phyloP scores from a whole-genome alignment of 1,140 invertebrate genomes.

The Whitmania pigra region DNA sequence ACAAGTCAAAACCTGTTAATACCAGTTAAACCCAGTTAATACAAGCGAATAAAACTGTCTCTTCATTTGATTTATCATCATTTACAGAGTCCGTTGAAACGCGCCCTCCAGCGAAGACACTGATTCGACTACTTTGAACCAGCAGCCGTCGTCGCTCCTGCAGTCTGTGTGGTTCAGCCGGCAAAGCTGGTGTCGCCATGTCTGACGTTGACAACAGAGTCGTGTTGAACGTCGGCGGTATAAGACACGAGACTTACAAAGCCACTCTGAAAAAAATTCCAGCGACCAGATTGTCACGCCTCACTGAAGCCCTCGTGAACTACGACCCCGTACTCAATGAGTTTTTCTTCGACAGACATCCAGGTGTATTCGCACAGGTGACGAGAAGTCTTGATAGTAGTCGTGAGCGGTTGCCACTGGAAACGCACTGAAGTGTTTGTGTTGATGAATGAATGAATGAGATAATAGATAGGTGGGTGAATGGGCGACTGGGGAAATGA shows the following conservation, averaged over 20 bases:
- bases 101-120: no score
- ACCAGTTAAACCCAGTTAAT: no score
- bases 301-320: conserved; percentile 78
- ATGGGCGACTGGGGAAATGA: no score
- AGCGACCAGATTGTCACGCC: conserved; percentile 69
- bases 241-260: conserved; percentile 90
- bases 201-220: conserved; percentile 70
- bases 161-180: background rate
- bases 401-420: no score
- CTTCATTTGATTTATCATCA: background rate
- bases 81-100: background rate
- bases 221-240: conserved; percentile 92
- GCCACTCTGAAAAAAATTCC: conserved; percentile 80
- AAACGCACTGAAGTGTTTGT: no score
- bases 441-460: no score
- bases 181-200: background rate
- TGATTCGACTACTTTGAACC: no score
- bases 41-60: no score
- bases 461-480: no score
- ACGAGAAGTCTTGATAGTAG: no score
- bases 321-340: conserved; percentile 91
- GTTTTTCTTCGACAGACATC: conserved; percentile 96
- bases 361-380: conserved; percentile 64
- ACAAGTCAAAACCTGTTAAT: no score
- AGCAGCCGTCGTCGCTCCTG: background rate